phyloP scores from a whole-genome alignment of 2,113 vertebrate genomes.

The Hymenochirus boettgeri region DNA sequence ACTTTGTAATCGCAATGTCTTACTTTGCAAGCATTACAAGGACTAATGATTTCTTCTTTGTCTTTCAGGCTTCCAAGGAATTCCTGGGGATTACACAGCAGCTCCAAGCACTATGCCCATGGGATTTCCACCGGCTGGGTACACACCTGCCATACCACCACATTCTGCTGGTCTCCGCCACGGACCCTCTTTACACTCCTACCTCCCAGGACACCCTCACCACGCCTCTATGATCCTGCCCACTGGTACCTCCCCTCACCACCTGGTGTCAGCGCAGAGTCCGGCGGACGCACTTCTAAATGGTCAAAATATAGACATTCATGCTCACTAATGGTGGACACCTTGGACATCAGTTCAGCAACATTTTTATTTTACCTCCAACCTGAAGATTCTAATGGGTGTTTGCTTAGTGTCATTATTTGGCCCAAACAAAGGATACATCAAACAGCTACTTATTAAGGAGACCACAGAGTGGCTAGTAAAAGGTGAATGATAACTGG shows the following conservation, averaged over 20 bases:
- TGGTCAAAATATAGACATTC: conserved; percentile 66
- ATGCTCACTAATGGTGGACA: conserved; percentile 63
- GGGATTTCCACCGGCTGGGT: conserved; percentile 63
- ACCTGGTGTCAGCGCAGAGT: conserved; percentile 26
- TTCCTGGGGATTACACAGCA: conserved; percentile 62
- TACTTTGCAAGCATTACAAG: too few species aligned
- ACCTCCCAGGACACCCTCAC: conserved; percentile 41
- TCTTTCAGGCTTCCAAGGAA: conserved; percentile 67
- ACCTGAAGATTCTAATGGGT: conserved; percentile 8
- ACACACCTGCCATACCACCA: conserved; percentile 66
- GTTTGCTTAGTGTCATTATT: background rate
- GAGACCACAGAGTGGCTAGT: background rate
- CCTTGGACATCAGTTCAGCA: conserved; percentile 15
- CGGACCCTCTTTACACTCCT: conserved; percentile 34
- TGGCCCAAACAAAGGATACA: background rate
- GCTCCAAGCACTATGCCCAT: conserved; percentile 44
- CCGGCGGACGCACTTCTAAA: conserved; percentile 59
- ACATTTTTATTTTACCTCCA: conserved; percentile 23
- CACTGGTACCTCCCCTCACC: conserved; percentile 22
- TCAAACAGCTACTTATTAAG: background rate
- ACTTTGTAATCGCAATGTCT: too few species aligned
- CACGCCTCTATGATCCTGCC: conserved; percentile 41
- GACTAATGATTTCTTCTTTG: background rate
- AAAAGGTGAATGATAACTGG: background rate
- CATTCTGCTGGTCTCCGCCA: conserved; percentile 54